Evolutionary conservation across 2,888 invertebrate species (phyloP), one percentile per base, ranked within the genome.

Genomic region (Drosophila buzzatii): DNA sequence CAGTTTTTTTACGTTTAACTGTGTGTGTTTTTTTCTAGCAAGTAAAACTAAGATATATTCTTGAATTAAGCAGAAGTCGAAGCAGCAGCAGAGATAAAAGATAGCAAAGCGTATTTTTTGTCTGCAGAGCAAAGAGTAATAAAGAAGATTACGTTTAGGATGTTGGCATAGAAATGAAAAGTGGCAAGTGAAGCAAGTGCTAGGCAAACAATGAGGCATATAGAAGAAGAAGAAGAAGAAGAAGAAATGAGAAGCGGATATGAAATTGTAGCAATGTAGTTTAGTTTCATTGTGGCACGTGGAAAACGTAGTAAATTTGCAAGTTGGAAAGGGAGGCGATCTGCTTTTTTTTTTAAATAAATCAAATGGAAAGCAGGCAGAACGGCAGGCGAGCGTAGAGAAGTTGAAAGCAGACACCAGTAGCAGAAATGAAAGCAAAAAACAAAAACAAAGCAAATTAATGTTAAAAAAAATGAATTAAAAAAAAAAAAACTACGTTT

Each of bases 1-100:
- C 82, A 89, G 79, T 77, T 82, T 86, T 86, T 83, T 86, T 85
- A 79, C 73, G 82, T 89, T 84, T 64, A 84, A 83, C 71, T 81
- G 81, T 72, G 64, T 73, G 65, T 71, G 56, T 69, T 76, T 75
- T 78, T 85, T 82, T 77, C 63, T 82, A 79, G 80, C 37, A 67
- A 72, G 53, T 73, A 72, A n/a, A 61, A 70, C 65, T 49, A 51
- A 69, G 41, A 74, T 49, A 69, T 12, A 73, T 44, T 44, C 65
- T 62, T 51, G 41, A 47, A 68, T 39, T 49, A 66, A 58, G 59
- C 37, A 33, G 55, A 75, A 65, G 58, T 69, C 52, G 53, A 58
- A 61, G 64, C 63, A 65, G 53, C 57, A 61, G 64, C 63, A 65
- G 65, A 73, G 51, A 53, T 72, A 57, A 62, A 70, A 59, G 27